Percentiles rank a stretch among this genome's conserved stretches.
These are phyloP conservation scores for Macaria liturata DNA, from an alignment of 2,888 invertebrate genomes.

Conservation along the genomic window DNA sequence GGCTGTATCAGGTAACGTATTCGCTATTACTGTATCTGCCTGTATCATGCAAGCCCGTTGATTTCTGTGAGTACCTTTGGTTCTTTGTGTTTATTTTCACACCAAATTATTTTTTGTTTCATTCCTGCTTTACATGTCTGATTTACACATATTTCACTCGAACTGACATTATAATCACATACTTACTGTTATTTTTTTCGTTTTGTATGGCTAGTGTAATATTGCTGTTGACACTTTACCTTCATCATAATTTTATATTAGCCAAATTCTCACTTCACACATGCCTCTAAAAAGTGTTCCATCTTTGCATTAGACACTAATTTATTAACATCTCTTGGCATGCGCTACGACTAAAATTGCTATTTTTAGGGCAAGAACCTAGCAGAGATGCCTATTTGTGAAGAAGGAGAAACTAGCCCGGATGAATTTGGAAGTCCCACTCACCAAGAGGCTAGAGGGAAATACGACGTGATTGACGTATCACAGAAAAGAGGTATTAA, in stretches of 20 bases:
- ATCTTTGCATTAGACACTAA: slow-evolving; percentile 17
- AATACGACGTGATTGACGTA: slow-evolving; percentile 78
- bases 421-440: slow-evolving; percentile 83
- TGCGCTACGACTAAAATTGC: slow-evolving; percentile 32
- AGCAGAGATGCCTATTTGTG: slow-evolving; percentile 85
- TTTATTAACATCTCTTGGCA: slow-evolving; percentile 26
- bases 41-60: slow-evolving; percentile 61
- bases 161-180: slow-evolving; percentile 3
- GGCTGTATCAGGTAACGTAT: slow-evolving; percentile 82
- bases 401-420: slow-evolving; percentile 85
- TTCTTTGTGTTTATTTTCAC: slow-evolving; percentile 56
- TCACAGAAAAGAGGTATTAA: slow-evolving; percentile 84
- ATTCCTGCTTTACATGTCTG: neutral
- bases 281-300: slow-evolving; percentile 8
- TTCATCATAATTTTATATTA: slow-evolving; percentile 8
- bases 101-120: slow-evolving; percentile 28
- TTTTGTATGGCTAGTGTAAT: slow-evolving; percentile 25
- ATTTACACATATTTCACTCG: neutral
- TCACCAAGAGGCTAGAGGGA: slow-evolving; percentile 64
- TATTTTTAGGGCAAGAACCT: slow-evolving; percentile 80
- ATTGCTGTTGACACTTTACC: slow-evolving; percentile 12
- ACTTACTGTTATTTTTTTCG: slow-evolving; percentile 30
- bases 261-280: slow-evolving; percentile 9
- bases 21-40: slow-evolving; percentile 43
- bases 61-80: slow-evolving; percentile 75